Evolutionary conservation across 2,888 invertebrate species (phyloP).

Genomic region (Liodrosophila aerea): DNA sequence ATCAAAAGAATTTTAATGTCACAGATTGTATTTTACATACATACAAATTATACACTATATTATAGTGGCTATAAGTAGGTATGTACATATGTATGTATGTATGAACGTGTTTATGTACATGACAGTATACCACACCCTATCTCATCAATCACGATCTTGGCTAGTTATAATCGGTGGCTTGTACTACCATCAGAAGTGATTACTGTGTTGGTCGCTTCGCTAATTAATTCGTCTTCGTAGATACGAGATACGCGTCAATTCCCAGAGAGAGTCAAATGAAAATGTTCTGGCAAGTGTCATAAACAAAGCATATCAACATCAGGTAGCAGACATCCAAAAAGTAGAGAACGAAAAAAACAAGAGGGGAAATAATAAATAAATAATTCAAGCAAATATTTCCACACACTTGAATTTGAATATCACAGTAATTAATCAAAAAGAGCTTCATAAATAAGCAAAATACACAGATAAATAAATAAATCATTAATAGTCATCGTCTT

Average conservation of each 20-base stretch:
- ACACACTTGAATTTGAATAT: slow-evolving; percentile 73
- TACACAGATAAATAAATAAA: slow-evolving; percentile 72
- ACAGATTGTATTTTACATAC: too few relatives aligned
- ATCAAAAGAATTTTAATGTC: too few relatives aligned
- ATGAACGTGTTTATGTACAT: slow-evolving; percentile 3
- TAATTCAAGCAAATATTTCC: slow-evolving; percentile 54
- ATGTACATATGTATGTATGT: too few relatives aligned
- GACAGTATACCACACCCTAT: slow-evolving; percentile 21
- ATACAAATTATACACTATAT: too few relatives aligned
- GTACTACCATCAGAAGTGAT: slow-evolving; percentile 39
- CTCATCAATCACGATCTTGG: slow-evolving; percentile 64
- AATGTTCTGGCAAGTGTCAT: slow-evolving; percentile 56
- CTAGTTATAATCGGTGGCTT: slow-evolving; percentile 43
- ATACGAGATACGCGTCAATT: slow-evolving; percentile 44
- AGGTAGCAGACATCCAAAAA: slow-evolving; percentile 37
- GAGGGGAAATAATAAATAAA: slow-evolving; percentile 40
- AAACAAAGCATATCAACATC: slow-evolving; percentile 42
- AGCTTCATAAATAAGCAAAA: slow-evolving; percentile 45
- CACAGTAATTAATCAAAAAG: slow-evolving; percentile 74
- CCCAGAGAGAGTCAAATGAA: slow-evolving; percentile 26
- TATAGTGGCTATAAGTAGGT: too few relatives aligned
- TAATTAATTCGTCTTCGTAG: slow-evolving; percentile 67
- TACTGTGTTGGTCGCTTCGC: slow-evolving; percentile 39
- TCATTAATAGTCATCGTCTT: slow-evolving; percentile 68
- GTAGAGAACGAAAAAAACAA: slow-evolving; percentile 1